These are phyloP conservation scores for Engraulis encrasicolus DNA, from an alignment of 2,113 vertebrate species.

Conservation along the genomic window DNA sequence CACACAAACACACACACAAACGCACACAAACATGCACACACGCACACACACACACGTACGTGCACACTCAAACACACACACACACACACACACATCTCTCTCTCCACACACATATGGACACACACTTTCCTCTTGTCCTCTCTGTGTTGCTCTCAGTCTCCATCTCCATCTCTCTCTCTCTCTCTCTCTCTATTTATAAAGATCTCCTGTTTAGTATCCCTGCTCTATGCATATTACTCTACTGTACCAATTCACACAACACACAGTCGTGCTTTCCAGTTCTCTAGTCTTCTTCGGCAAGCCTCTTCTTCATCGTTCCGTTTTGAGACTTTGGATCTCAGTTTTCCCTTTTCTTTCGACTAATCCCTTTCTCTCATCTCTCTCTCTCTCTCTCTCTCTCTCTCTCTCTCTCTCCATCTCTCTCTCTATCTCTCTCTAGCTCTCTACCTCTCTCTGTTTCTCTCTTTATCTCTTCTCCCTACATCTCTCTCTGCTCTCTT, in stretches of 20 bases:
- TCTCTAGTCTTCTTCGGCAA: background rate
- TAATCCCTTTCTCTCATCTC: background rate
- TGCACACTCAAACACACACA: too few relatives aligned
- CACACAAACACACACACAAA: too few relatives aligned
- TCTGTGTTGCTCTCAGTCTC: background rate
- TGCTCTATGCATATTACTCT: background rate
- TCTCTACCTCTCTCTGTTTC: constrained; percentile 20
- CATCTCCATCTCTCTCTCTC: background rate
- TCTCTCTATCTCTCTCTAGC: constrained; percentile 32
- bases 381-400: too few relatives aligned
- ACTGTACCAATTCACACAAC: too few relatives aligned
- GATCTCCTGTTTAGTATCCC: too few relatives aligned
- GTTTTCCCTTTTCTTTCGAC: background rate
- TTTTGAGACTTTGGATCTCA: background rate
- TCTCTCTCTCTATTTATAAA: background rate
- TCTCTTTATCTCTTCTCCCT: background rate
- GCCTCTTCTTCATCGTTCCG: too few relatives aligned
- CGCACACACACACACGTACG: too few relatives aligned
- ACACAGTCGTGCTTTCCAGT: too few relatives aligned
- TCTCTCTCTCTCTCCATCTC: background rate
- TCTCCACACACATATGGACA: too few relatives aligned
- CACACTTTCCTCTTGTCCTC: background rate
- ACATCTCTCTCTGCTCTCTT: background rate
- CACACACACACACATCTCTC: too few relatives aligned
- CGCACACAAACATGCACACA: too few relatives aligned